Evolutionary conservation across 2,888 invertebrate genomes (phyloP).

Genomic region (Diachrysia chrysitis): DNA sequence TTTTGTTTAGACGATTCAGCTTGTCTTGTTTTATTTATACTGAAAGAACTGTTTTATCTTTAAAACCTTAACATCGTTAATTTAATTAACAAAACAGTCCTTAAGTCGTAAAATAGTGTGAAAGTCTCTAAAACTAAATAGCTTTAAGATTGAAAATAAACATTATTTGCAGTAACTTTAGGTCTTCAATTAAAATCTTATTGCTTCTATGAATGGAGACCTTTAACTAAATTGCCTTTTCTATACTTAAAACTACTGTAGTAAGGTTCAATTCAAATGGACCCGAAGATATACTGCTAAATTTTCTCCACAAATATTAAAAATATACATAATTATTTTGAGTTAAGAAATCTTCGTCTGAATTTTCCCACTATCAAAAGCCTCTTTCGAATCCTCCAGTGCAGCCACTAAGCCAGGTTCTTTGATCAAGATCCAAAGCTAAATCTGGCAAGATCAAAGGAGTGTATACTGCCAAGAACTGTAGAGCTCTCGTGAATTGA

Average conservation of each 20-base stretch:
- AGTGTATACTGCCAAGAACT: conserved; percentile 35
- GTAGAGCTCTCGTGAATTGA: conserved; percentile 36
- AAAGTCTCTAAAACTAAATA: background rate
- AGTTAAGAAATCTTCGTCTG: conserved; percentile 15
- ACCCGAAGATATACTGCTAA: background rate
- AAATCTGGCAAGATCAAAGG: conserved; percentile 49
- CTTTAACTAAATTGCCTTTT: background rate
- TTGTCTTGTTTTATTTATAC: conserved; percentile 26
- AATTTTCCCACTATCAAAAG: conserved; percentile 20
- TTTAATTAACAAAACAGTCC: background rate
- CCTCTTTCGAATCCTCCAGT: conserved; percentile 31
- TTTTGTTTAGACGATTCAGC: conserved; percentile 23
- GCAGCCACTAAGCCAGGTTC: conserved; percentile 30
- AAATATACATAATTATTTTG: background rate
- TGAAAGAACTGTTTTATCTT: conserved; percentile 25
- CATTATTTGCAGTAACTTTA: background rate
- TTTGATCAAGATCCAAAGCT: conserved; percentile 39
- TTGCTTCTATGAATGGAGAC: background rate
- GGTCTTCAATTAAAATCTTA: background rate
- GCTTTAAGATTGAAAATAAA: conserved; percentile 2
- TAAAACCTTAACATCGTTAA: conserved; percentile 7
- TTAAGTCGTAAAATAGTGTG: background rate
- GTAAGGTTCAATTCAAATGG: background rate
- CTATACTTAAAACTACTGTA: background rate
- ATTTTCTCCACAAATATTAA: background rate